Evolutionary conservation across 1,140 invertebrate species (phyloP).

Genomic region (Macrobrachium nipponense): DNA sequence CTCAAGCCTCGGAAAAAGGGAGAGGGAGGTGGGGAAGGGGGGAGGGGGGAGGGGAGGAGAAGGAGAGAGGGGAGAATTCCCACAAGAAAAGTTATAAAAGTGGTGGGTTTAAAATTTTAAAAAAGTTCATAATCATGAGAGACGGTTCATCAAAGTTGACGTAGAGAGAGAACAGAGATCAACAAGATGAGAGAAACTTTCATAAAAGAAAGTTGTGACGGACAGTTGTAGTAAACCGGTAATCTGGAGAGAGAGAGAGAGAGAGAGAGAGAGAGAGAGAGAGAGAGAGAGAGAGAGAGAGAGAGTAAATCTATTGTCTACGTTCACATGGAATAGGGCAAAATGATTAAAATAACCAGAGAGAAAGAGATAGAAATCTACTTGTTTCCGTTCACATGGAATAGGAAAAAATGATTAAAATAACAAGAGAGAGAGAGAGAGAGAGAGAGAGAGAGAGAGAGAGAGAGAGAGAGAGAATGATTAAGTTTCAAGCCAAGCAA

Average conservation of each 20-base stretch:
- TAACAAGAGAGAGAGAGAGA: neutral
- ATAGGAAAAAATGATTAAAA: neutral
- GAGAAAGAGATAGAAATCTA: neutral
- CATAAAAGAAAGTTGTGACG: neutral
- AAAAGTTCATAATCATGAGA: no score
- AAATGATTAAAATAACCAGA: neutral
- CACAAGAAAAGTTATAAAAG: no score
- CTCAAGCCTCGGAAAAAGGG: neutral
- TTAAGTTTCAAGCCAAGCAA: no score
- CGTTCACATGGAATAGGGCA: neutral
- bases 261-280: neutral
- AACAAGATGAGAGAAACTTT: neutral
- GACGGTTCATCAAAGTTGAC: no score
- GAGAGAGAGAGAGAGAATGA: neutral
- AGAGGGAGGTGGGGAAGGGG: neutral
- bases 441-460: constrained; percentile 13
- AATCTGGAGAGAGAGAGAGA: constrained; percentile 6
- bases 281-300: neutral
- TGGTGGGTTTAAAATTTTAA: no score
- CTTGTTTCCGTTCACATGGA: neutral
- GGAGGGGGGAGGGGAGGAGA: neutral
- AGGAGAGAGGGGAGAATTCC: neutral
- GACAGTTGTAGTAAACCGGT: neutral
- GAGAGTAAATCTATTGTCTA: neutral
- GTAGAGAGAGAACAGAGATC: neutral